Base-by-base conservation (phyloP, 2,113 vertebrate species). In the Crypturellus undulatus region DNA sequence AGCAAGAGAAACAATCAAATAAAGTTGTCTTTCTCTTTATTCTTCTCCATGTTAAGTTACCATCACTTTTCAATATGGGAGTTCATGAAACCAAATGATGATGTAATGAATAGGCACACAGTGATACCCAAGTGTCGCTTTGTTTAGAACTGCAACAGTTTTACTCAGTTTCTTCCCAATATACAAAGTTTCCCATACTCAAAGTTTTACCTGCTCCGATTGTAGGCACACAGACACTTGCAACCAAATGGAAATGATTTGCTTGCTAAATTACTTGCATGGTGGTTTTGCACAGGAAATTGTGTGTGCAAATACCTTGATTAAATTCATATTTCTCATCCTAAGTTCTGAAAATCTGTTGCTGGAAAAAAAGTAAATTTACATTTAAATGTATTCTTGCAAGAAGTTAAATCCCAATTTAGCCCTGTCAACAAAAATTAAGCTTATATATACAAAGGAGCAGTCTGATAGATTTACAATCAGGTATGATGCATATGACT, bases 381-480 rank as follows among this genome's bases (percentile, higher is more conserved):
- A 96, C 94, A 95, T 97, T 96, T 96, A 96, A 97, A 96, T 97
- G 58, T 89, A 95, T 59, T 96, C 22, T 43, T 95, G 79, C 65
- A 95, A 82, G 79, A 96, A 95, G 43, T 97, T 95, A 97, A 97
- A 97, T 95, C 90, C 67, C 79, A 97, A 95, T 97, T 98, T 97
- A 97, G 75, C 26, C 79, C 79, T 97, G 96, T 97, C 97, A 98
- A 97, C 87, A 96, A 94, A 97, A 98, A 94, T 97, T 96, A 97
- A 95, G 86, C 26, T 95, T 97, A 77, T 83, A 91, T 92, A 88
- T 94, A 94, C 87, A 97, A 83, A 96, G 82, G 76, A 80, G 67
- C 91, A 71, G 32, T 82, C 42, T 80, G 87, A 76, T 78, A 54
- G 95, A 95, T 93, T 97, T 94, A 93, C 89, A 92, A 87, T 97